Percentiles rank a stretch among this genome's conserved stretches.
These are phyloP conservation scores for Troilus luridus DNA, from an alignment of 2,888 invertebrate species.

Conservation along the genomic window DNA sequence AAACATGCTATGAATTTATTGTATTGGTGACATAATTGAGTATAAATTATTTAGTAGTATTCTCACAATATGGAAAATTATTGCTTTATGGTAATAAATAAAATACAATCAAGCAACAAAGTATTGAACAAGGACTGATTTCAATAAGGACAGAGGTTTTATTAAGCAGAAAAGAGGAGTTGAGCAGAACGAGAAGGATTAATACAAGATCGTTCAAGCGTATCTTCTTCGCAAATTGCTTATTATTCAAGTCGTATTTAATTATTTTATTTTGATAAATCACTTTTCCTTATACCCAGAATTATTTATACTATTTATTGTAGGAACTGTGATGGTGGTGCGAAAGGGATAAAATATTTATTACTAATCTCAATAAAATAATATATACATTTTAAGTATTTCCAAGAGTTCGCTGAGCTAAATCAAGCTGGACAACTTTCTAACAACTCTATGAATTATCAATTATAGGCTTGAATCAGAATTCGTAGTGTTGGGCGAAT, in stretches of 20 bases:
- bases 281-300: background rate
- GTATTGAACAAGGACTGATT: background rate
- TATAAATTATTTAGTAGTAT: too few species aligned
- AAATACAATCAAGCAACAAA: background rate
- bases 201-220: constrained; percentile 15
- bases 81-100: background rate
- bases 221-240: background rate
- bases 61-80: too few species aligned
- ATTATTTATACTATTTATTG: background rate
- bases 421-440: too few species aligned
- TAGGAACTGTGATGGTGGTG: background rate
- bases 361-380: too few species aligned
- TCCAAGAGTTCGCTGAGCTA: too few species aligned
- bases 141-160: background rate
- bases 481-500: too few species aligned
- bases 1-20: too few species aligned
- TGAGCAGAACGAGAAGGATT: background rate
- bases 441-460: too few species aligned
- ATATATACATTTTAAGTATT: too few species aligned
- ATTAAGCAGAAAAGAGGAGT: background rate
- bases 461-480: too few species aligned
- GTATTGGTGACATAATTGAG: too few species aligned
- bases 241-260: constrained; percentile 13
- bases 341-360: too few species aligned
- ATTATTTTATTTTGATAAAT: background rate